phyloP scores from a whole-genome alignment of 2,113 vertebrate genomes.

The Suricata suricatta region DNA sequence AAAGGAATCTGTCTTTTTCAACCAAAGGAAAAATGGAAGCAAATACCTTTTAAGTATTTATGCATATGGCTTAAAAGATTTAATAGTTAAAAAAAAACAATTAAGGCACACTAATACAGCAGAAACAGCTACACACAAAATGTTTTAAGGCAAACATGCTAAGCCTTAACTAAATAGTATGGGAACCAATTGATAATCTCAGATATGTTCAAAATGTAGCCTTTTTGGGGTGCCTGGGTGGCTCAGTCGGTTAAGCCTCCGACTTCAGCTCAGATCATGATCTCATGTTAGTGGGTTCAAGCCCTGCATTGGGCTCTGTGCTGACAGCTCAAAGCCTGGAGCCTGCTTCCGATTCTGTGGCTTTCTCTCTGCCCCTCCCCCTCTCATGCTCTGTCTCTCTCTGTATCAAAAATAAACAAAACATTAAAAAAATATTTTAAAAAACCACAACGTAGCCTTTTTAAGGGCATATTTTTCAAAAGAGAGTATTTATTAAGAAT shows the following conservation, averaged over 20 bases:
- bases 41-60: not conserved
- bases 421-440: too few species aligned
- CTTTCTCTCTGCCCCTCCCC: too few species aligned
- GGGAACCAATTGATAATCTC: not conserved
- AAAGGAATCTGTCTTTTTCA: slow-evolving; percentile 24
- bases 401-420: too few species aligned
- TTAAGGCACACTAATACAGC: not conserved
- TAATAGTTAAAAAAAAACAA: slow-evolving; percentile 4
- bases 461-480: slow-evolving; percentile 22
- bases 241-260: too few species aligned
- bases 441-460: not conserved
- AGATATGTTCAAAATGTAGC: not conserved
- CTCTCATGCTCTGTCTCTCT: too few species aligned
- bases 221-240: not conserved
- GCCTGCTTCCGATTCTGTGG: too few species aligned
- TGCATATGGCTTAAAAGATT: not conserved
- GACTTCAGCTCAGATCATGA: too few species aligned
- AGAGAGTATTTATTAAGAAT: not conserved
- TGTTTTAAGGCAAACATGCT: slow-evolving; percentile 22
- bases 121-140: slow-evolving; percentile 32
- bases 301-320: too few species aligned
- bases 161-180: not conserved
- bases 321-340: too few species aligned
- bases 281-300: too few species aligned
- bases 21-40: not conserved